Conservation (phyloP, 2,113 vertebrate species). For the Cyphomyrus plagiostoma region DNA sequence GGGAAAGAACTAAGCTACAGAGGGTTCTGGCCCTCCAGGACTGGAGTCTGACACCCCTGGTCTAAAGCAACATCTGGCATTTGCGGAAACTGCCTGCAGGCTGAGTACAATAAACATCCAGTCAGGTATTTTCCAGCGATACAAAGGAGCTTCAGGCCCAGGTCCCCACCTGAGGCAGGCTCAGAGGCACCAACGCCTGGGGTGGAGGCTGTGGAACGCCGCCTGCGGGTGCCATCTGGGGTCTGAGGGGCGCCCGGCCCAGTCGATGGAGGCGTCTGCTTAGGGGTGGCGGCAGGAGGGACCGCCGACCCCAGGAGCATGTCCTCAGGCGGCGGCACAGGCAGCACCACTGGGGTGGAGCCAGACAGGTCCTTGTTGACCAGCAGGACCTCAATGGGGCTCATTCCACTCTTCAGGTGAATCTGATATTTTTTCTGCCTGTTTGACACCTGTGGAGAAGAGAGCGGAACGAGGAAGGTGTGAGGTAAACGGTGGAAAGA, state of each 20-base stretch:
- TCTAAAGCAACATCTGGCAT: background rate
- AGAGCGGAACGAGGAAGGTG: background rate
- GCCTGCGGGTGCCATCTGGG: background rate
- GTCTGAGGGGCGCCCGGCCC: background rate
- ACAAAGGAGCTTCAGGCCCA: background rate
- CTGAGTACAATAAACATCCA: background rate
- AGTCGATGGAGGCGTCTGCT: background rate
- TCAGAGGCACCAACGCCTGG: background rate
- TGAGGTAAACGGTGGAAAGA: background rate
- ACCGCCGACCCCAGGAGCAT: constrained; percentile 65
- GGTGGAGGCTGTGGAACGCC: background rate
- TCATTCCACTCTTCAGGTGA: constrained; percentile 84
- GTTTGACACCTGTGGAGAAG: constrained; percentile 66
- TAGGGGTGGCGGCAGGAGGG: background rate
- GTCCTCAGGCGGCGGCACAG: constrained; percentile 91
- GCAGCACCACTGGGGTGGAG: constrained; percentile 82
- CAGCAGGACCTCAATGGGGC: constrained; percentile 90
- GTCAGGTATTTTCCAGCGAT: background rate
- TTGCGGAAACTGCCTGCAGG: background rate
- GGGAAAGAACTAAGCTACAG: too few species aligned
- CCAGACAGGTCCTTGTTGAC: constrained; percentile 92
- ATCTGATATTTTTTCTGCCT: constrained; percentile 95
- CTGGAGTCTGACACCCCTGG: too few species aligned
- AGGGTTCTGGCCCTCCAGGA: too few species aligned
- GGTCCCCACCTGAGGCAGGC: background rate